Base-by-base conservation (phyloP, 2,888 invertebrate genomes). In the Steinernema carpocapsae region DNA sequence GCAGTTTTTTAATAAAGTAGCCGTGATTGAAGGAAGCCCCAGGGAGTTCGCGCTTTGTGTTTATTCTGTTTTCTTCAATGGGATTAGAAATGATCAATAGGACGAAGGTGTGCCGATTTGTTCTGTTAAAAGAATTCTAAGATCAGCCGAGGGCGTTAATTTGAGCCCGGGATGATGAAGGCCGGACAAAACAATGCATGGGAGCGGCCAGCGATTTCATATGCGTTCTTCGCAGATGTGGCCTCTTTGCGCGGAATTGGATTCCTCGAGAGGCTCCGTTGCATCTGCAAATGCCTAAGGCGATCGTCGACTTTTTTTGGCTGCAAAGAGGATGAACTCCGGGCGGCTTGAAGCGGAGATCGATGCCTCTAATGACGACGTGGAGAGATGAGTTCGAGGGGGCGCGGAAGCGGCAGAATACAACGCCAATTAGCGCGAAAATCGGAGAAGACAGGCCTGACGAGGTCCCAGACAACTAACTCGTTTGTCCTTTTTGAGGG, bases 351-450 rank as follows among this genome's bases (percentile, higher is more conserved):
- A 64, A 6, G 64, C 29, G 64, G 24, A 64, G 29, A 64, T 64
- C 64, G 64, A 64, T 64, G 64, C 64, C n/a, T 32, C 64, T 64
- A 32, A 29, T 64, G 64, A 64, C 29, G 64, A 64, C 32, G 37
- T 37, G 4, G 64, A 24, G 4, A 48, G 19, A 64, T 64, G 64
- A 26, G 17, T 37, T 37, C 37, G 37, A 37, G 37, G 37, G 37
- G 37, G 37, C 37, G 37, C 37, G 37, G 10, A 37, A 37, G 37
- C 37, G 37, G 37, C 37, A 37, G 37, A 37, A 64, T 29, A 64
- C 64, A 64, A 64, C 64, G 64, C 64, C 64, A 64, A 64, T 64
- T 64, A 64, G 64, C 26, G 26, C 29, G 32, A 64, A 29, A 64
- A 64, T 64, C 29, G 64, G 64, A 64, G 64, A 64, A 32, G 64